A percentile compares a stretch with the other conserved stretches of the same genome.
Conservation (phyloP, 2,113 vertebrate species). For the Chaetura pelagica region DNA sequence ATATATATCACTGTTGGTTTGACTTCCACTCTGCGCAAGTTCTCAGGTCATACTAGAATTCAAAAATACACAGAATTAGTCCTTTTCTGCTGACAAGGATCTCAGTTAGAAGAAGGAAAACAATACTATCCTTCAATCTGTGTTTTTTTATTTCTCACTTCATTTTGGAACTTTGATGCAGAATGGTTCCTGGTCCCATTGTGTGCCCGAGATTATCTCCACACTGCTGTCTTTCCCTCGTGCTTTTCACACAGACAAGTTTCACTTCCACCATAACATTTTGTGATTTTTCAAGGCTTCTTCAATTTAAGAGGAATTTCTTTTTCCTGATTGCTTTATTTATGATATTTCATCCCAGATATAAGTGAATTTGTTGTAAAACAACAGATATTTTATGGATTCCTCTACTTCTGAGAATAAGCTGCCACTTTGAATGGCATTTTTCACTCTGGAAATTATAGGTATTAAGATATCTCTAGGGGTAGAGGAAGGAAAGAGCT, state of each 20-base stretch:
- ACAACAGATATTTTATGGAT: not conserved
- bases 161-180: not conserved
- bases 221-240: not conserved
- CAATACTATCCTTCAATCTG: not conserved
- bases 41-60: not conserved
- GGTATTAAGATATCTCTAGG: not conserved
- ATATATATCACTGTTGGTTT: not conserved
- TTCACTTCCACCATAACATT: not conserved
- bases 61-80: not conserved
- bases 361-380: not conserved
- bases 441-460: not conserved
- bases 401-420: not conserved
- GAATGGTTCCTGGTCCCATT: not conserved
- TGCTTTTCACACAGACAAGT: not conserved
- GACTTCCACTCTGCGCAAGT: fast-evolving
- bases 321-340: not conserved
- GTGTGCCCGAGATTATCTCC: fast-evolving
- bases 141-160: not conserved
- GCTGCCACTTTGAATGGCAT: not conserved
- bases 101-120: not conserved
- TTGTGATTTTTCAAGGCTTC: not conserved
- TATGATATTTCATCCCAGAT: not conserved
- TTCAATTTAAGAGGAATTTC: not conserved
- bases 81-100: not conserved
- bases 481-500: not conserved